These are phyloP conservation scores for Chironomus striatipennis DNA, from an alignment of 1,140 invertebrate genomes.

Conservation along the genomic window DNA sequence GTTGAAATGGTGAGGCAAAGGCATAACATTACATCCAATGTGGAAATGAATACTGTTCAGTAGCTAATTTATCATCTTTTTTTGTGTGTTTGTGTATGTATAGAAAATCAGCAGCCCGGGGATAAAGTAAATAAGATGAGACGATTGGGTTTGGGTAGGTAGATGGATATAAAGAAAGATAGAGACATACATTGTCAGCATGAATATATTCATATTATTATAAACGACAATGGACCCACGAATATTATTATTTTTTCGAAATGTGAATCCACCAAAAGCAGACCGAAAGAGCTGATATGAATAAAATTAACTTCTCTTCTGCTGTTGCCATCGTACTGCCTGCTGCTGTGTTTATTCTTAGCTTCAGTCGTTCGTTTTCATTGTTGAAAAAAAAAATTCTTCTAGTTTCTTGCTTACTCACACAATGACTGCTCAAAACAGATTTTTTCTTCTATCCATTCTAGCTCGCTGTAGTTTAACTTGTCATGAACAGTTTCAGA, in stretches of 20 bases:
- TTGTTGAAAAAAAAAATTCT: not conserved
- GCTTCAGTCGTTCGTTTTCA: not conserved
- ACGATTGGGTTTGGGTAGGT: not conserved
- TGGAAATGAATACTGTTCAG: not conserved
- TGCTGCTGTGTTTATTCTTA: not conserved
- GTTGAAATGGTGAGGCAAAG: not conserved
- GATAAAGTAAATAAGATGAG: conserved; percentile 4
- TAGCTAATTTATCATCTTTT: not conserved
- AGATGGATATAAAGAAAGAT: too few species aligned
- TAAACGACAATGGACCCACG: not conserved
- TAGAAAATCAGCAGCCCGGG: not conserved
- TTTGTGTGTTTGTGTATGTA: not conserved
- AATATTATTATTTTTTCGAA: not conserved
- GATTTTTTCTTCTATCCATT: not conserved
- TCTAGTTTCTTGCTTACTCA: not conserved
- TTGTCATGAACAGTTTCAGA: not conserved
- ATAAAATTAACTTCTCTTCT: not conserved
- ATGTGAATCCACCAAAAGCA: not conserved
- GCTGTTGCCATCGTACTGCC: not conserved
- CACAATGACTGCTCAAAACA: not conserved
- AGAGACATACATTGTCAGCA: not conserved
- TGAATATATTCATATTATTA: conserved; percentile 9
- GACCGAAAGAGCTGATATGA: not conserved
- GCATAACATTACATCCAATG: not conserved
- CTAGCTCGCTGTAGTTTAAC: not conserved